A percentile compares a stretch with the other conserved stretches of the same genome.
Evolutionary conservation across 2,888 invertebrate genomes (phyloP).

Genomic region (Octodonta nipae): DNA sequence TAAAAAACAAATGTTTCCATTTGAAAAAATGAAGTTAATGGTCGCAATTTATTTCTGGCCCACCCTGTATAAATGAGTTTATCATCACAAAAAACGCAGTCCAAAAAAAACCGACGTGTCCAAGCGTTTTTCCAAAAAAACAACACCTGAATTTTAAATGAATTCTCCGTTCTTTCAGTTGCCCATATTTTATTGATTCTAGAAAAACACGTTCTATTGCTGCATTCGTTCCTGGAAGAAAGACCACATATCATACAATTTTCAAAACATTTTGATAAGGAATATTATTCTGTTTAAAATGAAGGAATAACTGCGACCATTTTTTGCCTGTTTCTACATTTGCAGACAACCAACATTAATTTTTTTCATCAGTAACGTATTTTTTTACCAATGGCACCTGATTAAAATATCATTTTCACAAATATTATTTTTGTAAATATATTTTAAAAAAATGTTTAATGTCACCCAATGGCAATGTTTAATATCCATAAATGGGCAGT

Average conservation of each 20-base stretch:
- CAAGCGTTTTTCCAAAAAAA: no score
- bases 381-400: constrained; percentile 1
- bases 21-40: no score
- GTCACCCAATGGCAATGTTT: constrained; percentile 1
- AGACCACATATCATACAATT: neutral
- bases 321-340: constrained; percentile 1
- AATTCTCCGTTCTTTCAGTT: neutral
- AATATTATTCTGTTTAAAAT: constrained; percentile 1
- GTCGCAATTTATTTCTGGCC: no score
- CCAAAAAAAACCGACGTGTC: no score
- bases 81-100: no score
- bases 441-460: neutral
- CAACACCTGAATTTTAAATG: no score
- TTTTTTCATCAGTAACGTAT: constrained; percentile 1
- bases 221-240: constrained; percentile 1
- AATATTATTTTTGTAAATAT: neutral
- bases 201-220: constrained; percentile 1
- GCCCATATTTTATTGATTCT: constrained; percentile 1
- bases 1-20: no score
- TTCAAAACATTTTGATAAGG: no score
- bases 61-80: no score
- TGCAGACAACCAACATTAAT: neutral
- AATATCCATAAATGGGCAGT: constrained; percentile 1
- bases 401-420: constrained; percentile 1
- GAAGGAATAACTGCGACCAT: neutral